Base-by-base conservation (phyloP, 2,113 vertebrate genomes). In the Gracilinanus agilis region DNA sequence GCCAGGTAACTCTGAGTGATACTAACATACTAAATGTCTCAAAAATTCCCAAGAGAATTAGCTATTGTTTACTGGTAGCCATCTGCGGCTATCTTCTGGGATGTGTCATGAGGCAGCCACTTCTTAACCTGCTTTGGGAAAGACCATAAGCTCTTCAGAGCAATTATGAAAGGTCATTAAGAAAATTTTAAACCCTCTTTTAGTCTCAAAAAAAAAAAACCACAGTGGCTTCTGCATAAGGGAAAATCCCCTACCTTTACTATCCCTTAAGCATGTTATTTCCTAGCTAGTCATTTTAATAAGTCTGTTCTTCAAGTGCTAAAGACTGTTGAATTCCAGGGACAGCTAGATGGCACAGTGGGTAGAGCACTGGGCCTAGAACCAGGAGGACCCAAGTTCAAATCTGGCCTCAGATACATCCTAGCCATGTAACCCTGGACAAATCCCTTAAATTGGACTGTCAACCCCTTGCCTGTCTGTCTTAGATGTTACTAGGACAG, bases 111-210 rank as follows among this genome's bases (percentile, higher is more conserved):
- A 0, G 0, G 9, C 88, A 90, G 25, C 58, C 53, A 34, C 24
- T 34, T 75, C 40, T 61, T 44, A 24, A 54, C 44, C 83, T 24
- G 44, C 5, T 16, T 54, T 29, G 29, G 90, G 92, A 93, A 97
- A 98, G 92, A 44, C 90, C 95, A 93, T 3, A 0, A 1, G 3
- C 5, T 90, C 54, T 93, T 93, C 49, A 58, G 49, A 49, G 89
- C 4, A 29, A 44, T 49, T 49, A 24, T 19, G 53, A 96, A 96
- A 96, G 93, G 94, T 94, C 95, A 95, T 44, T 24, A 92, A 83
- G 88, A 96, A 92, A 92, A 75, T 88, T 44, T 29, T 55, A 53
- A 56, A 24, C 67, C 25, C 56, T 95, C 54, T 56, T 53, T 3
- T 56, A 53, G 89, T 34, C 54, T 24, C 49, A 61, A 7, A 10